Conservation (phyloP, 2,888 invertebrate genomes). For the Cylloceria caligata region DNA sequence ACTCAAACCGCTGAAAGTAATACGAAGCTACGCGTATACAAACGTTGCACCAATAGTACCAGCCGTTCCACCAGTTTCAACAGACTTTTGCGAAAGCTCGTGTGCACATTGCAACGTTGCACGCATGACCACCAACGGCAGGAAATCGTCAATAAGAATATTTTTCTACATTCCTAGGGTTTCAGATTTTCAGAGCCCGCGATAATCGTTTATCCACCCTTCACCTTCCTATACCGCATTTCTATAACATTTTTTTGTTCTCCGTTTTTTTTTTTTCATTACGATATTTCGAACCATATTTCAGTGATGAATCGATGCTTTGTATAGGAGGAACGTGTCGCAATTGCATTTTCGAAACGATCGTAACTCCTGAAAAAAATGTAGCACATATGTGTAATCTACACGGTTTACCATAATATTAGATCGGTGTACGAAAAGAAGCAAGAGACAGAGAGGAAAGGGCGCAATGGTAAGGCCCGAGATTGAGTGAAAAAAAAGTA, state of each 20-base stretch:
- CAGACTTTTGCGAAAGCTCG: constrained; percentile 1
- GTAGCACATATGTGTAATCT: constrained; percentile 15
- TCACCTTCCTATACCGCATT: background rate
- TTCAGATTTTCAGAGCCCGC: background rate
- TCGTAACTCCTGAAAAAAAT: background rate
- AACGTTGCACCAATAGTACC: constrained; percentile 13
- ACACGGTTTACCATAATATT: background rate
- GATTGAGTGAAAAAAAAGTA: constrained; percentile 32
- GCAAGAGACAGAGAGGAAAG: background rate
- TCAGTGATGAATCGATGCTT: background rate
- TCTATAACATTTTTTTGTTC: background rate
- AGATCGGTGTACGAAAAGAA: background rate
- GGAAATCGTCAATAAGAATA: background rate
- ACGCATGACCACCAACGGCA: background rate
- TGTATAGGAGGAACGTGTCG: background rate
- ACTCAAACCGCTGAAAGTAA: constrained; percentile 65
- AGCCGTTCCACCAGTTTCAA: constrained; percentile 13
- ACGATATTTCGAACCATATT: background rate
- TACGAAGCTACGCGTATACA: constrained; percentile 36
- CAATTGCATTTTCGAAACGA: constrained; percentile 29
- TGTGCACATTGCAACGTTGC: background rate
- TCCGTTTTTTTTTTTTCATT: background rate
- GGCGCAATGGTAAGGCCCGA: background rate
- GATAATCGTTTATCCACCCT: background rate
- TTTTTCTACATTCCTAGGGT: no score